Conservation (phyloP, 2,113 vertebrate species). For the Pipra filicauda region DNA sequence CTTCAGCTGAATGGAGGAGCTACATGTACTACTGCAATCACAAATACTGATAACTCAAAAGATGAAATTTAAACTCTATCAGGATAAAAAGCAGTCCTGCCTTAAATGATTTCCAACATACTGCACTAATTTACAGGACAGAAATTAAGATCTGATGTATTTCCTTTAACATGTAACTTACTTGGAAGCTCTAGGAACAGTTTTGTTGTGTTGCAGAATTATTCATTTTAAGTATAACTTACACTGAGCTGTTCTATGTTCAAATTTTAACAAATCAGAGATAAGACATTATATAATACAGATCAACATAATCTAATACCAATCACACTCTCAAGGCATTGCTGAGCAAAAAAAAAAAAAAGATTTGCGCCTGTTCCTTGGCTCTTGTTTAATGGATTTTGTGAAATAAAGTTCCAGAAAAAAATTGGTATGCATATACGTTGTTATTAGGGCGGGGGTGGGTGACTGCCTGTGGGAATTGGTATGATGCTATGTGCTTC, state of each 20-base stretch:
- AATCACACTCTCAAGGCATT: neutral
- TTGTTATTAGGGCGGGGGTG: rapidly evolving
- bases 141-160: neutral
- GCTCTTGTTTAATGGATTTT: neutral
- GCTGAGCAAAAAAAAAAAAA: neutral
- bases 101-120: neutral
- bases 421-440: neutral
- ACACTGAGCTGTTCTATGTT: neutral
- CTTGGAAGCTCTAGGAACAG: neutral
- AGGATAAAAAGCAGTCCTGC: neutral
- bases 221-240: neutral
- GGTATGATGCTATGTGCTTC: too few species aligned
- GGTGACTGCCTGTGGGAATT: neutral
- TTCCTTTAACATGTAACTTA: neutral
- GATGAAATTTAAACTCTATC: neutral
- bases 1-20: neutral
- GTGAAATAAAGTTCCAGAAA: neutral
- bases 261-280: neutral
- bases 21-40: neutral
- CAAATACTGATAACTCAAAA: neutral
- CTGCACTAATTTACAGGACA: neutral
- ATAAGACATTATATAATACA: neutral
- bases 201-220: neutral
- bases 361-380: neutral
- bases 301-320: neutral